These are phyloP conservation scores for Noctua pronuba DNA, from an alignment of 2,888 invertebrate genomes.

Conservation along the genomic window DNA sequence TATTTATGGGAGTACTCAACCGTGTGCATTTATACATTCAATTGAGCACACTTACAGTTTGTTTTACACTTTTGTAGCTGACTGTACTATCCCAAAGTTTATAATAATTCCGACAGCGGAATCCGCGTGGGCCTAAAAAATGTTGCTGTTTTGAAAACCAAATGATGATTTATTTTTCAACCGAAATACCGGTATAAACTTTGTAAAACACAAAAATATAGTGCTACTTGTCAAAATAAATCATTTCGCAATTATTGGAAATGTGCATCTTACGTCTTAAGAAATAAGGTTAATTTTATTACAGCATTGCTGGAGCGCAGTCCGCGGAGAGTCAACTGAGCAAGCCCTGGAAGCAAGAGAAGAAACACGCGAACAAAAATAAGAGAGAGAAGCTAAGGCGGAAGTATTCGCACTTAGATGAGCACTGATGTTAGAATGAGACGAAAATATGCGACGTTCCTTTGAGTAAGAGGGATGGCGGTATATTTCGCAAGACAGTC, in stretches of 20 bases:
- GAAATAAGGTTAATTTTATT: slow-evolving; percentile 62
- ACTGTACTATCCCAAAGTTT: slow-evolving; percentile 36
- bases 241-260: slow-evolving; percentile 3
- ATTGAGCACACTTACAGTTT: slow-evolving; percentile 15
- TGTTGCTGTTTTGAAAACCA: slow-evolving; percentile 44
- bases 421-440: slow-evolving; percentile 88
- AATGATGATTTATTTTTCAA: slow-evolving; percentile 55
- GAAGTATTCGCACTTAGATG: slow-evolving; percentile 95
- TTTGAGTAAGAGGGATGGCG: slow-evolving; percentile 49
- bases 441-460: slow-evolving; percentile 13
- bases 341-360: slow-evolving; percentile 95
- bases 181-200: slow-evolving; percentile 45
- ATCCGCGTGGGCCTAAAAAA: slow-evolving; percentile 55
- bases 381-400: slow-evolving; percentile 97
- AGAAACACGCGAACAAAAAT: slow-evolving; percentile 96
- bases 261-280: slow-evolving; percentile 20
- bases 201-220: slow-evolving; percentile 27
- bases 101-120: slow-evolving; percentile 18
- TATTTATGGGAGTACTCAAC: slow-evolving; percentile 54
- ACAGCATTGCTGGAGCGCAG: slow-evolving; percentile 77
- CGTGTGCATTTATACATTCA: slow-evolving; percentile 33
- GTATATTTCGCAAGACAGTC: slow-evolving; percentile 19
- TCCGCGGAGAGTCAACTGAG: slow-evolving; percentile 73
- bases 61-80: slow-evolving; percentile 22
- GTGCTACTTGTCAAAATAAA: slow-evolving; percentile 41